Conservation (phyloP, 1,140 invertebrate species). For the Paracyclopina nana region DNA sequence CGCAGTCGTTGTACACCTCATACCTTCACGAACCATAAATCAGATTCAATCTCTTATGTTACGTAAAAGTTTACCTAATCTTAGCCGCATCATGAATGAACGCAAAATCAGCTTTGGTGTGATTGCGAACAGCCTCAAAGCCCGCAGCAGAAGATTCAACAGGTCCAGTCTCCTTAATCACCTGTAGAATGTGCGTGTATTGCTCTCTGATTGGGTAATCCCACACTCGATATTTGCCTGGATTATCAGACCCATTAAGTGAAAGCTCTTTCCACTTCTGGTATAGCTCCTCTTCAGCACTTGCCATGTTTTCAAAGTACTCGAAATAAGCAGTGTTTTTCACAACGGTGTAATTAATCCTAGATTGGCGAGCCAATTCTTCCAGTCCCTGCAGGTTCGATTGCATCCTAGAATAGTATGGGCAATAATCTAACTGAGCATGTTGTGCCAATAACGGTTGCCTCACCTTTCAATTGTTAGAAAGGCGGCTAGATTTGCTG, state of each 20-base stretch:
- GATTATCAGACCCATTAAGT: slow-evolving; percentile 50
- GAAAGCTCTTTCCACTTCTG: slow-evolving; percentile 39
- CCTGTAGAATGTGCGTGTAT: slow-evolving; percentile 62
- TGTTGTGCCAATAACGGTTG: too few relatives aligned
- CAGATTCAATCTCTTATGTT: too few relatives aligned
- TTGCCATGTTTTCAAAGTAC: slow-evolving; percentile 80
- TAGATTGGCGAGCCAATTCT: slow-evolving; percentile 59
- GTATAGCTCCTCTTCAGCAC: slow-evolving; percentile 55
- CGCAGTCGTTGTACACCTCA: slow-evolving; percentile 56
- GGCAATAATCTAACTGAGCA: too few relatives aligned
- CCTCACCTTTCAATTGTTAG: slow-evolving; percentile 46
- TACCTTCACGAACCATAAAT: too few relatives aligned
- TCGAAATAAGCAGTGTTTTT: slow-evolving; percentile 50
- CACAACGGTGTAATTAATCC: slow-evolving; percentile 79
- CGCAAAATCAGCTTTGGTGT: slow-evolving; percentile 47
- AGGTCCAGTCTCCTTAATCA: slow-evolving; percentile 53
- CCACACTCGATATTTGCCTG: slow-evolving; percentile 62
- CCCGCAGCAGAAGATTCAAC: slow-evolving; percentile 44
- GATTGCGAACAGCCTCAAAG: slow-evolving; percentile 34
- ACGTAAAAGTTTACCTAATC: too few relatives aligned
- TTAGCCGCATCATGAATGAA: slow-evolving; percentile 64
- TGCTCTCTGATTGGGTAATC: slow-evolving; percentile 79
- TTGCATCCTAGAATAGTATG: too few relatives aligned
- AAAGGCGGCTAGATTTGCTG: slow-evolving; percentile 88
- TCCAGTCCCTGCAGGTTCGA: slow-evolving; percentile 66